These are phyloP conservation scores for Nesidiocoris tenuis DNA, from an alignment of 2,888 invertebrate genomes.

Conservation along the genomic window DNA sequence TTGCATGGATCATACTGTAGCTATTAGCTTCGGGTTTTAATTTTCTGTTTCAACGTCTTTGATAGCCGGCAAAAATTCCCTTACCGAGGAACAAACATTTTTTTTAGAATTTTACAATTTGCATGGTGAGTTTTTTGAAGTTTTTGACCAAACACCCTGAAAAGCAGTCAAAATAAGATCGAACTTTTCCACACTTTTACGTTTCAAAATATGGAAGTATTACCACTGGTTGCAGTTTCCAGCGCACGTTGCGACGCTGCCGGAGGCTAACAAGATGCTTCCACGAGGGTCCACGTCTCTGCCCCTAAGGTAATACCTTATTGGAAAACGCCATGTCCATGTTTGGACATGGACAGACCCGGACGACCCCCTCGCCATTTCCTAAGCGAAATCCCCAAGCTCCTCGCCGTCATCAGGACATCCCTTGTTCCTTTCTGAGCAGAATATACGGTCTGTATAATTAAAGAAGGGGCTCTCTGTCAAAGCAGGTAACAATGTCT, in stretches of 20 bases:
- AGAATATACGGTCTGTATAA: slow-evolving; percentile 21
- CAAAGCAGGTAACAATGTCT: slow-evolving; percentile 41
- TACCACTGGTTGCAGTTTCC: slow-evolving; percentile 25
- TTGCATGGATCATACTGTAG: no score
- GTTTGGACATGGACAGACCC: slow-evolving; percentile 13
- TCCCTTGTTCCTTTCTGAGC: not conserved
- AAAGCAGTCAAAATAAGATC: no score
- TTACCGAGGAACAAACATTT: no score
- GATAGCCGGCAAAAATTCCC: no score
- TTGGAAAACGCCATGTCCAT: slow-evolving; percentile 36
- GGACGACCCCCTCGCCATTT: not conserved
- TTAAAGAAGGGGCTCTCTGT: slow-evolving; percentile 36
- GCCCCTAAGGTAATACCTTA: slow-evolving; percentile 28
- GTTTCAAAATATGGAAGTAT: no score
- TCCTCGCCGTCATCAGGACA: not conserved
- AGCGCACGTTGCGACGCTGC: slow-evolving; percentile 20
- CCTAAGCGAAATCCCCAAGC: not conserved
- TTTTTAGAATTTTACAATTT: no score
- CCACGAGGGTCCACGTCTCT: slow-evolving; percentile 36
- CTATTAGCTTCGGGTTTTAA: no score
- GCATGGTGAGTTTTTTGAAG: no score
- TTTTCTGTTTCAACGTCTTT: no score
- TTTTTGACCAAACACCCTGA: no score
- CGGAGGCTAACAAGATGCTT: slow-evolving; percentile 30
- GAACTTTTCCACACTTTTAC: no score